Base-by-base conservation (phyloP, 2,888 invertebrate genomes). In the Frankliniella intonsa region DNA sequence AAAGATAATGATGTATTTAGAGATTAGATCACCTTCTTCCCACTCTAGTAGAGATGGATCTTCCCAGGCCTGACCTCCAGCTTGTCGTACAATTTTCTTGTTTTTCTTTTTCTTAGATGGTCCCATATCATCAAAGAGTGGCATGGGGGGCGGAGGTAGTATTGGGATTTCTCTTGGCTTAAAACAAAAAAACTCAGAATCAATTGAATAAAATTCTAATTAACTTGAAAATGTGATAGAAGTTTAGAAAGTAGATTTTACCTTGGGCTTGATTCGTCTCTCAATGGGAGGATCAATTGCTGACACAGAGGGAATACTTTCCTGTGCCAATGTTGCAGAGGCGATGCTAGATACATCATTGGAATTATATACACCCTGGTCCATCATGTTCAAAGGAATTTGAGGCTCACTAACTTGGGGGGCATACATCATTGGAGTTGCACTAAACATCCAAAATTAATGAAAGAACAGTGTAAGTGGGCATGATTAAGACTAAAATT, bases 1-100 rank as follows among this genome's bases (percentile, higher is more conserved):
- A 81, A 62, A 81, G 25, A 51, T 62, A n/a, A 50, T 62, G 69
- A 10, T 83, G 38, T 38, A 5, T 38, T 82, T 14, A 84, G 80
- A 82, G 80, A 62, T 25, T 65, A 55, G 84, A 86, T 86, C 85
- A 92, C 92, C 92, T 85, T 96, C 95, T n/a, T 96, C 94, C 99
- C 99, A 99, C 87, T 99, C 99, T 25, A 93, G 89, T 82, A 99
- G 88, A 0, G 97, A 96, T 38, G 92, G 91, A 89, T 99, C 99
- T 88, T 99, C 99, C 99, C 99, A 99, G 0, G 94, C 94, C 85
- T 94, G 93, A 0, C 98, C 98, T 7, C 98, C 99, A 0, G 98
- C 98, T 84, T 94, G 95, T 50, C 99, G 90, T 81, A 98, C 92
- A 83, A 95, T 93, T 90, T 96, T 94, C 85, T 91, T 92, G 84